Evolutionary conservation across 2,113 vertebrate species (phyloP).

Genomic region (Jacana jacana): DNA sequence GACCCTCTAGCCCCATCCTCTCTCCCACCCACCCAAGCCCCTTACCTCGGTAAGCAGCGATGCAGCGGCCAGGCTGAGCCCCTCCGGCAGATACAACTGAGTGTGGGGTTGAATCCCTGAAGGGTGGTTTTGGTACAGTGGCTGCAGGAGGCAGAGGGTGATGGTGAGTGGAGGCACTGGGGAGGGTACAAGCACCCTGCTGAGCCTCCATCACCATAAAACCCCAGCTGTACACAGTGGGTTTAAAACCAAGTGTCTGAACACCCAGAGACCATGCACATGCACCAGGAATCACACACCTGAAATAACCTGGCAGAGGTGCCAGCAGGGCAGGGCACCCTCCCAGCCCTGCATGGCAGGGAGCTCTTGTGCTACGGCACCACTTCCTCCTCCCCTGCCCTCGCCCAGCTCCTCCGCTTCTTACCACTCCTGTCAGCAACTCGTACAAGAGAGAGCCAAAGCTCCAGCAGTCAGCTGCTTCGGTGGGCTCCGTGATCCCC

Average conservation of each 20-base stretch:
- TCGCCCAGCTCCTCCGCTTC: not conserved
- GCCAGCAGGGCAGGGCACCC: not conserved
- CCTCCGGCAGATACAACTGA: slow-evolving; percentile 85
- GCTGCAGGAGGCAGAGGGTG: slow-evolving; percentile 72
- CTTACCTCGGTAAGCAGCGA: slow-evolving; percentile 91
- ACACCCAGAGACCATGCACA: not conserved
- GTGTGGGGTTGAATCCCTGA: slow-evolving; percentile 92
- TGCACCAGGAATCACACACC: not conserved
- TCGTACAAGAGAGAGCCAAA: slow-evolving; percentile 92
- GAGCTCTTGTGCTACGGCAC: not conserved
- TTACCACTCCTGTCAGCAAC: slow-evolving; percentile 91
- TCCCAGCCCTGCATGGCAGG: not conserved
- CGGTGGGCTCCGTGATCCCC: slow-evolving; percentile 83
- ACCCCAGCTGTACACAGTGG: not conserved
- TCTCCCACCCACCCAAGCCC: not conserved
- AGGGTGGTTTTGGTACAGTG: slow-evolving; percentile 88
- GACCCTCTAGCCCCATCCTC: not conserved
- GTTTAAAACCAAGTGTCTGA: not conserved
- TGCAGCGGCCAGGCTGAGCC: slow-evolving; percentile 84
- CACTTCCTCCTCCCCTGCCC: not conserved
- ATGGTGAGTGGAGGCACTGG: not conserved
- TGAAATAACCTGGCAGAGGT: not conserved
- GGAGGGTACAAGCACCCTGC: not conserved
- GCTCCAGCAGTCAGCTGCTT: slow-evolving; percentile 98
- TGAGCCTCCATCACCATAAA: not conserved